Evolutionary conservation across 2,797 vertebrate species (phyloP).

Genomic region (Chloroceryle inda): DNA sequence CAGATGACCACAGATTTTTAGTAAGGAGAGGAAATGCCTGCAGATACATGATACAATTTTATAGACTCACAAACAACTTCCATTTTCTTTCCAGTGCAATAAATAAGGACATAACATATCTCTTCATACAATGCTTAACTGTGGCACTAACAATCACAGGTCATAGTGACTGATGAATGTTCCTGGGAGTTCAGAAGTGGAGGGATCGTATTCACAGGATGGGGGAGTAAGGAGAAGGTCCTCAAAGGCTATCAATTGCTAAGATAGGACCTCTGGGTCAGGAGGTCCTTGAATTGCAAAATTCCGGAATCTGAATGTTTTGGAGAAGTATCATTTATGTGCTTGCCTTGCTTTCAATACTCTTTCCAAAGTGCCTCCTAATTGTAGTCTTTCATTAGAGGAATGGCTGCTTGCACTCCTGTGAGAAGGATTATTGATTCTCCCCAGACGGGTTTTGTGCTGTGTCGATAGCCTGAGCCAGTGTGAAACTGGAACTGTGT

Average conservation of each 20-base stretch:
- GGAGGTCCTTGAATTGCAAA: not conserved
- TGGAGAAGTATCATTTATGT: not conserved
- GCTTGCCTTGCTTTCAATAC: not conserved
- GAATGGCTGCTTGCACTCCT: not conserved
- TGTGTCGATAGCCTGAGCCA: not conserved
- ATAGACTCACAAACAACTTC: not conserved
- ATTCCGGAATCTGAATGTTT: not conserved
- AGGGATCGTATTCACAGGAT: not conserved
- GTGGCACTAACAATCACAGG: not conserved
- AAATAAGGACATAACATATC: not conserved
- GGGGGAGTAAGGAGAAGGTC: not conserved
- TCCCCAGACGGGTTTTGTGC: not conserved
- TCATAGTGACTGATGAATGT: not conserved
- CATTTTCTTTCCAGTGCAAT: not conserved
- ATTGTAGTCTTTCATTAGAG: not conserved
- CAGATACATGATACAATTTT: not conserved
- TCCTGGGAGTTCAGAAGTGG: not conserved
- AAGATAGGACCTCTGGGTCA: not conserved
- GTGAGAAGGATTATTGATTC: not conserved
- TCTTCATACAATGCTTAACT: not conserved
- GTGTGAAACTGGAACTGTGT: not conserved
- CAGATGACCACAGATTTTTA: not conserved
- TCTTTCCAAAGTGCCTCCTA: not conserved
- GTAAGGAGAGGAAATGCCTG: not conserved
- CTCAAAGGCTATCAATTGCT: not conserved